phyloP scores from a whole-genome alignment of 2,888 invertebrate species.

The Calephelis perditalis region DNA sequence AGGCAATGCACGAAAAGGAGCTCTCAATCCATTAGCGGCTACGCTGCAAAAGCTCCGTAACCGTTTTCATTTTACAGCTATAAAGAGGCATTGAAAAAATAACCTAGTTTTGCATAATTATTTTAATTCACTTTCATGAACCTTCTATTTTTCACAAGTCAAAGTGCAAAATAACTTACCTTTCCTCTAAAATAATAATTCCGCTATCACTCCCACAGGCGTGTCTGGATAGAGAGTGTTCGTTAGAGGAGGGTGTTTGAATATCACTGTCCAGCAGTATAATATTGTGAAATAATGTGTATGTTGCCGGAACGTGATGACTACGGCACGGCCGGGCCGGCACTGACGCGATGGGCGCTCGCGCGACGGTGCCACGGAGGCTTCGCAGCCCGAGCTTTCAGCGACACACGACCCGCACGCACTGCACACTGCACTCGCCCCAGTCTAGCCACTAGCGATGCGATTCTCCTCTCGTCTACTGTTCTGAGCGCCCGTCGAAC shows the following conservation, averaged over 20 bases:
- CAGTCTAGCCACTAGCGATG: conserved; percentile 67
- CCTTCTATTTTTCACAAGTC: background rate
- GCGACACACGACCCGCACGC: conserved; percentile 72
- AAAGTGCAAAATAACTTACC: conserved; percentile 45
- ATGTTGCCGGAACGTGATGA: conserved; percentile 62
- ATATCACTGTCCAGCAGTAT: conserved; percentile 58
- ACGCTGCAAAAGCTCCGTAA: conserved; percentile 55
- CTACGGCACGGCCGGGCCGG: conserved; percentile 77
- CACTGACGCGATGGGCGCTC: conserved; percentile 69
- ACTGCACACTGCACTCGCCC: conserved; percentile 78
- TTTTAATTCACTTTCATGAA: conserved; percentile 4
- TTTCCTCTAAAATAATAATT: conserved; percentile 50
- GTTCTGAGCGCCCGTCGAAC: conserved; percentile 72
- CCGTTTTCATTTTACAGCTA: conserved; percentile 48
- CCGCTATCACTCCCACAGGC: conserved; percentile 50
- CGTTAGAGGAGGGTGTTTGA: conserved; percentile 33
- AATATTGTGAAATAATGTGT: conserved; percentile 36
- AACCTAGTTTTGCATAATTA: conserved; percentile 4
- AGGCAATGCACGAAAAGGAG: background rate
- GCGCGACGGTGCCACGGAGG: conserved; percentile 56
- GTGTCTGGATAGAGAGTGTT: conserved; percentile 43
- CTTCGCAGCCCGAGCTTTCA: conserved; percentile 75
- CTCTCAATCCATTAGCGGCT: conserved; percentile 24
- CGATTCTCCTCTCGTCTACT: conserved; percentile 72
- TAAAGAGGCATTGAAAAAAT: background rate